Percentiles rank a stretch among this genome's conserved stretches.
phyloP scores from a whole-genome alignment of 1,140 invertebrate genomes.

The Neodiprion virginianus region DNA sequence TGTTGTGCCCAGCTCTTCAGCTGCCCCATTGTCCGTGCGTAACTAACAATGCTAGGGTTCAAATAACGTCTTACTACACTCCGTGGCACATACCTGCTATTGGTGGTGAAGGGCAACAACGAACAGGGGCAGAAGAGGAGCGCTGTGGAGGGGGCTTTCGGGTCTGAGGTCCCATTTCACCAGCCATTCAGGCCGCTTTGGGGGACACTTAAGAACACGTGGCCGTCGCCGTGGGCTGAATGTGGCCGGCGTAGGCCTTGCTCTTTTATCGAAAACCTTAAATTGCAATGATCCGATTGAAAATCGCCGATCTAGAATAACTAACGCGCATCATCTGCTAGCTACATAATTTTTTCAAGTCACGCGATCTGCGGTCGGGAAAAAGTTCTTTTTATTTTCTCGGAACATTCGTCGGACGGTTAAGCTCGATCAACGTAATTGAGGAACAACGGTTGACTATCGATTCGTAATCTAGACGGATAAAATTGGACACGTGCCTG shows the following conservation, averaged over 20 bases:
- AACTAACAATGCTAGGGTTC: conserved; percentile 50
- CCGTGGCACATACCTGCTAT: conserved; percentile 8
- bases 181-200: conserved; percentile 38
- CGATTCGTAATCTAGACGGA: background rate
- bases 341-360: background rate
- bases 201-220: conserved; percentile 41
- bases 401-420: background rate
- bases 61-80: conserved; percentile 46
- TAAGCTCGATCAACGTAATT: background rate
- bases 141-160: conserved; percentile 14
- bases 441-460: background rate
- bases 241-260: conserved; percentile 27
- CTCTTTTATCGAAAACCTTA: conserved; percentile 45
- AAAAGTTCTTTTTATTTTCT: background rate
- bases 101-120: conserved; percentile 10
- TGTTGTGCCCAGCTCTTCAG: conserved; percentile 60
- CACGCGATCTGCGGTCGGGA: background rate
- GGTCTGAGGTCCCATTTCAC: conserved; percentile 38
- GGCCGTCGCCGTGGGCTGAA: conserved; percentile 8
- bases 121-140: conserved; percentile 3
- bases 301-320: background rate
- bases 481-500: background rate
- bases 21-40: conserved; percentile 51
- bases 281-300: background rate
- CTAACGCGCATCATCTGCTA: background rate